Conservation (phyloP, 1,140 invertebrate species). For the Drosophila ironensis region DNA sequence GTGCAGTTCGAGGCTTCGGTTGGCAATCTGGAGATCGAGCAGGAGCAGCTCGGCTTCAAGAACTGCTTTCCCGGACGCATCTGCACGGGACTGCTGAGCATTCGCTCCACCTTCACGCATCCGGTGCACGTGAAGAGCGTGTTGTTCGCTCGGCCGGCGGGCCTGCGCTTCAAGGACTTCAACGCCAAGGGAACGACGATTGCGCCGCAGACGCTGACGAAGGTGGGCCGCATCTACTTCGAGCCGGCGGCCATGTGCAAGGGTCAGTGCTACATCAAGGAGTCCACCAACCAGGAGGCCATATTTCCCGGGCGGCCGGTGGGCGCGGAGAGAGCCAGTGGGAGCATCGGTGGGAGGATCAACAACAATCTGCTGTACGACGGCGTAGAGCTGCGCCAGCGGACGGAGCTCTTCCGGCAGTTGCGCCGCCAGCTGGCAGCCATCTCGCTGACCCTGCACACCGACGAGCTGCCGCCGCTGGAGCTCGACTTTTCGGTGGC, state of each 20-base stretch:
- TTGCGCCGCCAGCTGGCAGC: slow-evolving; percentile 58
- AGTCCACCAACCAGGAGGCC: slow-evolving; percentile 6
- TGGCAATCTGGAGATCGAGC: slow-evolving; percentile 84
- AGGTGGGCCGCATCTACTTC: slow-evolving; percentile 84
- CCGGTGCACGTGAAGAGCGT: slow-evolving; percentile 86
- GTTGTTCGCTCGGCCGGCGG: slow-evolving; percentile 50
- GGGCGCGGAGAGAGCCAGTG: not conserved
- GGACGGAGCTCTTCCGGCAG: slow-evolving; percentile 68
- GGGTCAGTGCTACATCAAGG: slow-evolving; percentile 88
- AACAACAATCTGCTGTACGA: slow-evolving; percentile 69
- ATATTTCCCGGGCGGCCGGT: slow-evolving; percentile 26
- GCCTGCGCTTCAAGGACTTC: slow-evolving; percentile 80
- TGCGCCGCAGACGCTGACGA: slow-evolving; percentile 82
- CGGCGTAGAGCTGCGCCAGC: slow-evolving; percentile 64
- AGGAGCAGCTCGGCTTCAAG: slow-evolving; percentile 88
- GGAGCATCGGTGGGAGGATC: slow-evolving; percentile 1
- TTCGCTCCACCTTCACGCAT: slow-evolving; percentile 89
- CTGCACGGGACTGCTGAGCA: slow-evolving; percentile 87
- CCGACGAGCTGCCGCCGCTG: slow-evolving; percentile 63
- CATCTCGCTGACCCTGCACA: slow-evolving; percentile 65
- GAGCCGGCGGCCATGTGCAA: slow-evolving; percentile 88
- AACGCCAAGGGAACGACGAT: slow-evolving; percentile 82
- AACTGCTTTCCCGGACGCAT: slow-evolving; percentile 93
- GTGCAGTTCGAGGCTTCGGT: slow-evolving; percentile 86
- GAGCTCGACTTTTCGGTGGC: slow-evolving; percentile 69